Percentiles rank a stretch among this genome's conserved stretches.
phyloP scores from a whole-genome alignment of 1,140 invertebrate genomes.

The Saccostrea echinata region DNA sequence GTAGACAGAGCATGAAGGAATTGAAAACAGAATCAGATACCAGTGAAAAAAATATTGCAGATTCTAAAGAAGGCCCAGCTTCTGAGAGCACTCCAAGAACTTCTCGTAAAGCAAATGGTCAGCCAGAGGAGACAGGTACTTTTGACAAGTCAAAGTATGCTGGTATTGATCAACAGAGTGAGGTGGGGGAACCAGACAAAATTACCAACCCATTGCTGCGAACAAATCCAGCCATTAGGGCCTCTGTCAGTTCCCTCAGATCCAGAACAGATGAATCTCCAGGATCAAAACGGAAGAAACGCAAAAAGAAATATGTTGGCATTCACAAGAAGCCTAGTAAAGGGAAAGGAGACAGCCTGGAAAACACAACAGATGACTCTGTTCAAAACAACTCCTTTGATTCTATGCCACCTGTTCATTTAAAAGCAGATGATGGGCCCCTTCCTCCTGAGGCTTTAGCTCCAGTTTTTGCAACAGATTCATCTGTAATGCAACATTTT shows the following conservation, averaged over 20 bases:
- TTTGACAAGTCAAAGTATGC: slow-evolving; percentile 41
- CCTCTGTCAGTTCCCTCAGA: slow-evolving; percentile 54
- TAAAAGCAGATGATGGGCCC: slow-evolving; percentile 50
- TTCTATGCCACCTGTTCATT: slow-evolving; percentile 34
- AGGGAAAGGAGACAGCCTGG: slow-evolving; percentile 12
- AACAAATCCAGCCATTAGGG: slow-evolving; percentile 56
- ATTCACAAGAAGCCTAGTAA: slow-evolving; percentile 28
- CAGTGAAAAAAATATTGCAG: background rate
- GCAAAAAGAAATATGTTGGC: slow-evolving; percentile 49
- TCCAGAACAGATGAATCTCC: slow-evolving; percentile 43
- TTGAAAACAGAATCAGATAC: slow-evolving; percentile 45
- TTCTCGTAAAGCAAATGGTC: background rate
- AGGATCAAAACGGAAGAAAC: slow-evolving; percentile 55
- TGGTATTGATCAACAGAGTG: slow-evolving; percentile 55
- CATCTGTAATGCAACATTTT: slow-evolving; percentile 54
- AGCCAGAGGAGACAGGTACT: slow-evolving; percentile 24
- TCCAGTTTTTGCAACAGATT: slow-evolving; percentile 67
- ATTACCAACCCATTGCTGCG: slow-evolving; percentile 53
- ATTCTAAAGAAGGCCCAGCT: slow-evolving; percentile 30
- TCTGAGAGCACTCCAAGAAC: slow-evolving; percentile 2
- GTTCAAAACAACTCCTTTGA: slow-evolving; percentile 32
- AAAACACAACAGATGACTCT: slow-evolving; percentile 20
- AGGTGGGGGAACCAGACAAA: slow-evolving; percentile 52
- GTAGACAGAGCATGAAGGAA: slow-evolving; percentile 54
- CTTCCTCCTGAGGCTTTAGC: slow-evolving; percentile 70